Base-by-base conservation (phyloP, 2,888 invertebrate species). In the Drosophila rubida region DNA sequence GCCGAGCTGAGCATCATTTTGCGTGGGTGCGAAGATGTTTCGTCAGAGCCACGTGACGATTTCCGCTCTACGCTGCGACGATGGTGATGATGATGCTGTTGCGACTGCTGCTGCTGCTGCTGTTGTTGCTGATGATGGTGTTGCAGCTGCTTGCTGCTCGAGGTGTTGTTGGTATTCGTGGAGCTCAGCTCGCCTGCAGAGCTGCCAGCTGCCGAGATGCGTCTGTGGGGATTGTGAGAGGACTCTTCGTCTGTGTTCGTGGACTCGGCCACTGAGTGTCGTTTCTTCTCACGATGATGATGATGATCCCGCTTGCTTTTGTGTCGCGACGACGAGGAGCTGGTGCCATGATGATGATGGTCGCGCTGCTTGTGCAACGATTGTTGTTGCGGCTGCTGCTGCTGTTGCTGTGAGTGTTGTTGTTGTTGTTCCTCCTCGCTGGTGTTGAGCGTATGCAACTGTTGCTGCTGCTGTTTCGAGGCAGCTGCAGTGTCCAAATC, bases 1-100 rank as follows among this genome's bases (percentile, higher is more conserved):
- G 95, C 95, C 13, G 95, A 94, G 81, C 94, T 95, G 60, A 95
- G 93, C 69, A 91, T 92, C 62, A 90, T 92, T 42, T 92, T 90
- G 68, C 90, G 83, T 13, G 84, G 75, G 11, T 81, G 80, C 0
- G 87, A 78, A 1, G 86, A 74, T n/a, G 79, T 82, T 67, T 86
- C 79, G 46, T 88, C 81, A 0, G 90, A 90, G 22, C 82, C 82
- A 13, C 82, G 59, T 0, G 82, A 87, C 0, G 83, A 81, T 32
- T 81, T 81, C 0, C 90, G 87, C 7, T 91, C 92, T 25, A 80
- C 55, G 48, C 84, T 88, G 22, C 73, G 71, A 4, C 77, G 64
- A 41, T 78, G 79, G 25, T 80, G 85, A 7, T 75, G 79, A 13
- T 79, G 87, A 14, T 79, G 83, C 19, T 75, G 84, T 4, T 64